Conservation (phyloP, 1,140 invertebrate species). For the Pemphigus obesinymphae region DNA sequence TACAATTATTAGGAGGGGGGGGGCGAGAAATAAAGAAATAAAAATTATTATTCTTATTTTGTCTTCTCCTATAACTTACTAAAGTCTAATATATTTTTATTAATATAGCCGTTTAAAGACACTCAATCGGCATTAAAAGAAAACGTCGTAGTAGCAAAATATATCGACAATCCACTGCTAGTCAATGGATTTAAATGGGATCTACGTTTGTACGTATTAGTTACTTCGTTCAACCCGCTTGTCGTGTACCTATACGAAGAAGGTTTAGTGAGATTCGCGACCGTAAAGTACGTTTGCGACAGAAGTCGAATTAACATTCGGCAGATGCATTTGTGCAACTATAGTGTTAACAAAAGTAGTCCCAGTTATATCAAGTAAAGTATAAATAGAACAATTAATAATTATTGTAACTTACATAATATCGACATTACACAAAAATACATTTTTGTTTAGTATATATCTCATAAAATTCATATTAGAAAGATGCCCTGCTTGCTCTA, state of each 20-base stretch:
- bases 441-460: too few species aligned
- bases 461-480: too few species aligned
- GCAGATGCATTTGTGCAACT: slow-evolving; percentile 90
- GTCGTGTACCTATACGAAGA: slow-evolving; percentile 82
- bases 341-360: slow-evolving; percentile 89
- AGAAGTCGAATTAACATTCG: slow-evolving; percentile 82
- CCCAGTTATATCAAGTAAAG: slow-evolving; percentile 81
- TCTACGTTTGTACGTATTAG: slow-evolving; percentile 76
- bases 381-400: too few species aligned
- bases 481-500: too few species aligned
- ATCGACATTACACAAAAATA: too few species aligned
- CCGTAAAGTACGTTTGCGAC: slow-evolving; percentile 76
- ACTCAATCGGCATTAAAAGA: slow-evolving; percentile 62
- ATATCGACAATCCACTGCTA: slow-evolving; percentile 87
- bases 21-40: too few species aligned
- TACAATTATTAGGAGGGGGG: too few species aligned
- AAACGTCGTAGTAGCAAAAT: slow-evolving; percentile 85
- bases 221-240: slow-evolving; percentile 78
- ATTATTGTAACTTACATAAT: too few species aligned
- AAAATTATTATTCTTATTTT: too few species aligned
- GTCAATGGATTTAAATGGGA: slow-evolving; percentile 95
- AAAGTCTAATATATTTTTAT: too few species aligned
- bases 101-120: slow-evolving; percentile 11
- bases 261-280: slow-evolving; percentile 78
- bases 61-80: too few species aligned